Base-by-base conservation (phyloP, 2,797 vertebrate genomes). In the Euthynnus affinis region DNA sequence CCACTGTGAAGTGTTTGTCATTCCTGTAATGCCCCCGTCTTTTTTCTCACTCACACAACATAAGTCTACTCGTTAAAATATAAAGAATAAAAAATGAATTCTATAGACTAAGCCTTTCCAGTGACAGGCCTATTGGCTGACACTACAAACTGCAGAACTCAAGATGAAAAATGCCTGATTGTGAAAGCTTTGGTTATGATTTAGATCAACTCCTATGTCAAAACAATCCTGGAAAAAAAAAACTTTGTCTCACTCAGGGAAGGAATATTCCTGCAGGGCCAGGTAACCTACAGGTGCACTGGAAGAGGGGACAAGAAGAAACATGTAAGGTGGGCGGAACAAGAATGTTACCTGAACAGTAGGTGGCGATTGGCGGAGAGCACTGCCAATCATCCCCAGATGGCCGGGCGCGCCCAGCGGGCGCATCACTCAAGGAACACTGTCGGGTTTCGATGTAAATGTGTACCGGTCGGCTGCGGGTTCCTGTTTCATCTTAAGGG, bases 311-410 rank as follows among this genome's bases (percentile, higher is more conserved):
- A 65, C 91, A 86, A 59, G 90, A 32, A 7, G 3, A 27, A 48
- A 90, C 91, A 82, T 13, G 86, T 53, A 53, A 15, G 42, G 51
- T 52, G 56, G 62, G 68, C n/a, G 58, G 63, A 9, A 25, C 10
- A 79, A 80, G 75, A 82, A 85, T 72, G 74, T 29, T 40, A 65
- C 37, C 48, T 2, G n/a, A 13, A 5, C 10, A 0, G 15, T 44
- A 52, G 25, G 5, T 5, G 56, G 17, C 83, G 81, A 92, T 93
- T 92, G 91, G 92, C 29, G 1, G 67, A 13, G 18, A 18, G 52
- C 2, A 20, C 69, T 65, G 86, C 87, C 90, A 71, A 12, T 90
- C 79, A 68, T 12, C 0, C 0, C 1, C 5, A 27, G 0, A 25
- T n/a, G 1, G 15, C 4, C 9, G 8, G 79, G 7, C 67, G 14